A percentile compares a stretch with the other conserved stretches of the same genome.
Evolutionary conservation across 2,113 vertebrate genomes (phyloP).

Genomic region (Nestor notabilis): DNA sequence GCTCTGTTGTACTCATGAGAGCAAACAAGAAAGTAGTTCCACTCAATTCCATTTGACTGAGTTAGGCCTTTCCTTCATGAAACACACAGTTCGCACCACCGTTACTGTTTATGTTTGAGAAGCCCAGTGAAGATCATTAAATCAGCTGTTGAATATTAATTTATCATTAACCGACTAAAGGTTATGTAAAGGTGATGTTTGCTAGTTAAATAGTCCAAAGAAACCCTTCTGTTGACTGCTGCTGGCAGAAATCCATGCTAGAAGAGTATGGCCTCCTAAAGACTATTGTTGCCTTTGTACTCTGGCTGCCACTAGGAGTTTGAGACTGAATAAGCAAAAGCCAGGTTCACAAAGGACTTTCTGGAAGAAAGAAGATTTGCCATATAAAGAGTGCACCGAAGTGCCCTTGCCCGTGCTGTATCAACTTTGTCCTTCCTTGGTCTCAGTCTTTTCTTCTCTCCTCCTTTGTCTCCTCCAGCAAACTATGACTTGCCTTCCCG

Average conservation of each 20-base stretch:
- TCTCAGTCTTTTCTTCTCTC: not conserved
- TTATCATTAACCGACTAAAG: not conserved
- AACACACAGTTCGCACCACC: not conserved
- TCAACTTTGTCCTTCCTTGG: not conserved
- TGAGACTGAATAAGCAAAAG: not conserved
- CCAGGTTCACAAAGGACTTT: not conserved
- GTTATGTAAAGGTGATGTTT: not conserved
- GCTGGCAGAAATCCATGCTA: not conserved
- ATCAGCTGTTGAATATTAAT: not conserved
- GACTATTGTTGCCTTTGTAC: not conserved
- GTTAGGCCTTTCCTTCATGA: not conserved
- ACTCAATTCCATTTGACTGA: not conserved
- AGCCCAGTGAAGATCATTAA: not conserved
- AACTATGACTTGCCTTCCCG: not conserved
- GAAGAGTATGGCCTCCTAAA: not conserved
- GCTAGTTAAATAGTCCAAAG: not conserved
- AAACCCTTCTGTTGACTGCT: not conserved
- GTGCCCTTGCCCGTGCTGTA: rapidly evolving
- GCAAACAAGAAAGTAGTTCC: not conserved
- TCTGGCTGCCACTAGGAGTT: not conserved
- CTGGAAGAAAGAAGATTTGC: not conserved
- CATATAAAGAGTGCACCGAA: not conserved
- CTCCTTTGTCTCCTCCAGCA: not conserved
- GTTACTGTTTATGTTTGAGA: not conserved
- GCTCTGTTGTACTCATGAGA: not conserved